phyloP scores from a whole-genome alignment of 2,888 invertebrate species.

The Deilephila porcellus region DNA sequence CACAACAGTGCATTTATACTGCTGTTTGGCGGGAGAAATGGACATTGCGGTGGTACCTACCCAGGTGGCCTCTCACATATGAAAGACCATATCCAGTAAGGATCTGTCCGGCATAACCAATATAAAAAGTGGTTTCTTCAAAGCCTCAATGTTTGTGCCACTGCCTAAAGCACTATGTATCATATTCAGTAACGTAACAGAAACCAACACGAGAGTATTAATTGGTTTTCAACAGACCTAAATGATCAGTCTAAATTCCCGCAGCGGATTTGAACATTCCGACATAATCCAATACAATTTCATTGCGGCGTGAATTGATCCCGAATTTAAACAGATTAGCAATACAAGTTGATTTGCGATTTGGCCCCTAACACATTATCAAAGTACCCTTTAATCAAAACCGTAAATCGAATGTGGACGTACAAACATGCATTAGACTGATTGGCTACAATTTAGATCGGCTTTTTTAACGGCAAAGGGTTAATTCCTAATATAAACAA shows the following conservation, averaged over 20 bases:
- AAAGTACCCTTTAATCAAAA: neutral
- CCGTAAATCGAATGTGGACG: constrained; percentile 3
- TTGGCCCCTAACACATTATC: constrained; percentile 11
- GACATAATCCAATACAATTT: constrained; percentile 17
- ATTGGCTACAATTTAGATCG: neutral
- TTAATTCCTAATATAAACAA: too few relatives aligned
- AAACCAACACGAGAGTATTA: too few relatives aligned
- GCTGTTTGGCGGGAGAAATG: too few relatives aligned
- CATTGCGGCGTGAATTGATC: constrained; percentile 7
- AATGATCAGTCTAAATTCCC: constrained; percentile 17
- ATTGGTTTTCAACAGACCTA: neutral
- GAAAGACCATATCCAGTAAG: too few relatives aligned
- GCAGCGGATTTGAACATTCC: neutral
- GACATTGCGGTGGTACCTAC: too few relatives aligned
- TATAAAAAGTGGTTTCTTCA: too few relatives aligned
- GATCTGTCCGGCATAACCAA: too few relatives aligned
- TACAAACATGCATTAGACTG: neutral
- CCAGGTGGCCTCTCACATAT: too few relatives aligned
- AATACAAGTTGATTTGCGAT: constrained; percentile 24
- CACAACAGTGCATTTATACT: too few relatives aligned
- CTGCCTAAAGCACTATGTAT: too few relatives aligned
- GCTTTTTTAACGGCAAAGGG: too few relatives aligned
- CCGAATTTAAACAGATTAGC: constrained; percentile 21
- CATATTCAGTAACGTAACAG: neutral
- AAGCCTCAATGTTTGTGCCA: too few relatives aligned